Conservation (phyloP, 1,140 invertebrate species). For the Anthonomus grandis region DNA sequence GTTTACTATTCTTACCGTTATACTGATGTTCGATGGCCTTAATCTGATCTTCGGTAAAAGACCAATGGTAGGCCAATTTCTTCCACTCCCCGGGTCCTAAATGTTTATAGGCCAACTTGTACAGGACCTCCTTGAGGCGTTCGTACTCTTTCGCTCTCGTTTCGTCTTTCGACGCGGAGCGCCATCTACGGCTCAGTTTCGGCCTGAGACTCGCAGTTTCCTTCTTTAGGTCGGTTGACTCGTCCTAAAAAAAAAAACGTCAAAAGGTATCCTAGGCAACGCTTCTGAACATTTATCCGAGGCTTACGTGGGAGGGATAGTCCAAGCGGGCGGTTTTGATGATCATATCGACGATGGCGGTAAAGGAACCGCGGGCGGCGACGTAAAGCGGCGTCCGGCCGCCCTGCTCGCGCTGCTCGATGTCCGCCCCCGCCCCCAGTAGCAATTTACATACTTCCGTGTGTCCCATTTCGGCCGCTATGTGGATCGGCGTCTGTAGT, state of each 20-base stretch:
- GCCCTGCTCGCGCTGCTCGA: slow-evolving; percentile 63
- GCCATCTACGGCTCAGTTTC: slow-evolving; percentile 45
- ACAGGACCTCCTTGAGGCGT: slow-evolving; percentile 57
- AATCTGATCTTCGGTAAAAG: slow-evolving; percentile 70
- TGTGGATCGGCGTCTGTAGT: slow-evolving; percentile 66
- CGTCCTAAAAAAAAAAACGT: slow-evolving; percentile 13
- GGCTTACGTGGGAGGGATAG: slow-evolving; percentile 42
- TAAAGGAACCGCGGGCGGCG: slow-evolving; percentile 76
- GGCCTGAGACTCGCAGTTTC: slow-evolving; percentile 39
- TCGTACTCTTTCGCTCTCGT: slow-evolving; percentile 38
- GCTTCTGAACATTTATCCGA: background rate
- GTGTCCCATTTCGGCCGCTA: slow-evolving; percentile 66
- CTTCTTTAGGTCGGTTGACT: slow-evolving; percentile 14
- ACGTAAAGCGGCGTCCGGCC: slow-evolving; percentile 68
- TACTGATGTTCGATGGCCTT: slow-evolving; percentile 74
- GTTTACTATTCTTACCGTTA: slow-evolving; percentile 56
- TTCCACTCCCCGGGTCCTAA: slow-evolving; percentile 68
- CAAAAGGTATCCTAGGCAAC: background rate
- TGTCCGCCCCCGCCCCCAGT: slow-evolving; percentile 61
- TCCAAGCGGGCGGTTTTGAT: slow-evolving; percentile 69
- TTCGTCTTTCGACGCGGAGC: slow-evolving; percentile 47
- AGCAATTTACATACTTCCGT: slow-evolving; percentile 65
- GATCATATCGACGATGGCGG: slow-evolving; percentile 79
- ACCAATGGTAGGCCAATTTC: slow-evolving; percentile 65
- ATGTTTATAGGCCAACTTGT: slow-evolving; percentile 67